Base-by-base conservation (phyloP, 2,888 invertebrate species). In the Lathronympha strigana region DNA sequence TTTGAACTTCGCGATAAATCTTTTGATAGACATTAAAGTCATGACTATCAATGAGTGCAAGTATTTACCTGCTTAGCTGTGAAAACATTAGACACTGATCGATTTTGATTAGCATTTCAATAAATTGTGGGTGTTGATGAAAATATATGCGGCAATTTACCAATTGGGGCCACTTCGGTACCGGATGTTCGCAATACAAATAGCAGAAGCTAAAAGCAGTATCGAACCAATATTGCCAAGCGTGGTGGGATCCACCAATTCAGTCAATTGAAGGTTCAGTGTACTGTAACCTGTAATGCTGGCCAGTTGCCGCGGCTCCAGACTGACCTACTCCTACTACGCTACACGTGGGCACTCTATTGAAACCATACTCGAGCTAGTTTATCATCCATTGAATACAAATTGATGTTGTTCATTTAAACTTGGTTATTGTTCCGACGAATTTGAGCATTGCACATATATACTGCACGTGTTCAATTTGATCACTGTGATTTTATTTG, bases 201-300 rank as follows among this genome's bases (percentile, higher is more conserved):
- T 76, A 74, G 50, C 68, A 54, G 47, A 45, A 55, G 51, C 54
- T 63, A 25, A 61, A 67, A 68, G 63, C 54, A 60, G 62, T 67
- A 67, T 67, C 36, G 36, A 38, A 55, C 33, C 43, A 25, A 19
- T 60, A 61, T 62, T 43, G 31, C 43, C 21, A 38, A 17, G 53
- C 38, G 5, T 47, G 53, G 38, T 36, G 21, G 47, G 28, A 47
- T 72, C 69, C 67, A 72, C 70, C 73, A 73, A 74, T 74, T 78
- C 74, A 74, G 71, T 72, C 76, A 82, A 83, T 81, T 81, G 76
- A 72, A 72, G 71, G 76, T 77, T 79, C 79, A 74, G 71, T 72
- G 73, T 71, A 76, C 79, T 76, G 76, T 76, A 55, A 55, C 55
- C n/a, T n/a, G n/a, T n/a, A n/a, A 57, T 43, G 40, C 19, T n/a